Evolutionary conservation across 2,797 vertebrate genomes (phyloP).

Genomic region (Xiphophorus birchmanni): DNA sequence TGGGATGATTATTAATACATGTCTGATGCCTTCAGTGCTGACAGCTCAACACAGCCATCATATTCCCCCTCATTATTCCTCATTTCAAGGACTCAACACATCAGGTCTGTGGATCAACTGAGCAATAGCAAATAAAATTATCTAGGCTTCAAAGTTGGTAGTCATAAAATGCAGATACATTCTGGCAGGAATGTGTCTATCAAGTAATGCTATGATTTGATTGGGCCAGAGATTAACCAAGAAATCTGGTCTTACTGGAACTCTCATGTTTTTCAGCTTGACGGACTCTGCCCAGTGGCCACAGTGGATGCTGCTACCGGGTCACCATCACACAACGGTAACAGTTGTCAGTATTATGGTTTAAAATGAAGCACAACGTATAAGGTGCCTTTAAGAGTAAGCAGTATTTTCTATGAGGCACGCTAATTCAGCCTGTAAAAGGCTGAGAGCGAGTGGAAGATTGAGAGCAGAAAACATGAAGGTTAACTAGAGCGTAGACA

Average conservation of each 20-base stretch:
- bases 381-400: not conserved
- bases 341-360: not conserved
- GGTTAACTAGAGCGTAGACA: not conserved
- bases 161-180: slow-evolving; percentile 17
- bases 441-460: not conserved
- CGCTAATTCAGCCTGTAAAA: not conserved
- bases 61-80: slow-evolving; percentile 65
- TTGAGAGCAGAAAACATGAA: not conserved
- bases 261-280: not conserved
- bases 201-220: slow-evolving; percentile 8
- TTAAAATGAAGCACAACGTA: not conserved
- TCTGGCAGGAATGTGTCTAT: slow-evolving; percentile 16
- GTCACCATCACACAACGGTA: not conserved
- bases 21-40: slow-evolving; percentile 56
- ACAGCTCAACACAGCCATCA: slow-evolving; percentile 60
- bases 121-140: slow-evolving; percentile 38
- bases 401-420: not conserved
- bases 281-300: not conserved
- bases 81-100: slow-evolving; percentile 56
- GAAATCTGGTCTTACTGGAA: not conserved
- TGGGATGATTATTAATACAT: slow-evolving; percentile 70
- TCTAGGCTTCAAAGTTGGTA: slow-evolving; percentile 19
- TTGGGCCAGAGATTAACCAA: not conserved
- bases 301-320: not conserved
- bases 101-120: slow-evolving; percentile 47